These are phyloP conservation scores for Acanthacorydalis orientalis DNA, from an alignment of 2,888 invertebrate genomes.

Conservation along the genomic window DNA sequence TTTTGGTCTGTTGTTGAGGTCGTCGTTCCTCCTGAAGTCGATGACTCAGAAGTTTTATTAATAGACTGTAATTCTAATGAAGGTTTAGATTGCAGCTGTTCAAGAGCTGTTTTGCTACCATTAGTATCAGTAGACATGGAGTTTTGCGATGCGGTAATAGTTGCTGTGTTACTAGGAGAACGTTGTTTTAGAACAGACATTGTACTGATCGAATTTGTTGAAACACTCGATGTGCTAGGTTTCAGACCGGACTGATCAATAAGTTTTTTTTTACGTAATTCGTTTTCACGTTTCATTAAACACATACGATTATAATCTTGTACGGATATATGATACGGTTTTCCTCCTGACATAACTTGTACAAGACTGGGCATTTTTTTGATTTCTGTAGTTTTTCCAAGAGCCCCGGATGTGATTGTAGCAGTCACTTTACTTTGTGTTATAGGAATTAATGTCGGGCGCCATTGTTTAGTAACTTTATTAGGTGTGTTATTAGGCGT, in stretches of 20 bases:
- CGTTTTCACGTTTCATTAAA: slow-evolving; percentile 43
- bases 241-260: slow-evolving; percentile 33
- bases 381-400: slow-evolving; percentile 28
- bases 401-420: slow-evolving; percentile 14
- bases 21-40: neutral
- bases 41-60: slow-evolving; percentile 4
- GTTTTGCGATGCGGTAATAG: slow-evolving; percentile 3
- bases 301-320: slow-evolving; percentile 70
- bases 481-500: slow-evolving; percentile 21
- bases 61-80: slow-evolving; percentile 1
- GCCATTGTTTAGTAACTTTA: slow-evolving; percentile 47
- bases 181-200: slow-evolving; percentile 9
- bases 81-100: slow-evolving; percentile 2
- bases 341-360: slow-evolving; percentile 63
- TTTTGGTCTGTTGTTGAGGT: slow-evolving; percentile 14
- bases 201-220: neutral
- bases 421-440: slow-evolving; percentile 20
- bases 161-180: slow-evolving; percentile 7
- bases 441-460: slow-evolving; percentile 54
- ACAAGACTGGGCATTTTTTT: slow-evolving; percentile 43
- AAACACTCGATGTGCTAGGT: slow-evolving; percentile 1
- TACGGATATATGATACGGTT: slow-evolving; percentile 60
- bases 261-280: slow-evolving; percentile 30
- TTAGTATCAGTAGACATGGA: neutral
- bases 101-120: slow-evolving; percentile 8